These are phyloP conservation scores for Lota lota DNA, from an alignment of 2,113 vertebrate genomes.

Conservation along the genomic window DNA sequence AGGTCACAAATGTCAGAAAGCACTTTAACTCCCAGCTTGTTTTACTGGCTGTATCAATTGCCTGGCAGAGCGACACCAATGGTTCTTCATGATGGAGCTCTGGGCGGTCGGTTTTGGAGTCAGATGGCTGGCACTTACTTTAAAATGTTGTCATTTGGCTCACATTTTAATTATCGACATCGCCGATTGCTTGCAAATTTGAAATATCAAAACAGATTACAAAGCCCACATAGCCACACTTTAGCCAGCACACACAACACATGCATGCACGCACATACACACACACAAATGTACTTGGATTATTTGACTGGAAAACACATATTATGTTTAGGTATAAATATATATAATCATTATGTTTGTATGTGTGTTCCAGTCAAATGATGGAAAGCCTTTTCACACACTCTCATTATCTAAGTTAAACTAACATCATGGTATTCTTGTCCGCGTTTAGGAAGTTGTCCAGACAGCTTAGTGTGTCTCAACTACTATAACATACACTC, in stretches of 20 bases:
- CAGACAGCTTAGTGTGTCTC: constrained; percentile 4
- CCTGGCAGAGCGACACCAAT: too few relatives aligned
- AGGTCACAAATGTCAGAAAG: not conserved
- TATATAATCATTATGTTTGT: too few relatives aligned
- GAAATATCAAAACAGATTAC: too few relatives aligned
- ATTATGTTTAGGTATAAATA: not conserved
- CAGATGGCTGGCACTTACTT: too few relatives aligned
- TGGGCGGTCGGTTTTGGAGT: too few relatives aligned
- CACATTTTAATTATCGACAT: too few relatives aligned
- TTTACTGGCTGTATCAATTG: too few relatives aligned
- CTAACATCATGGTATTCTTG: constrained; percentile 6
- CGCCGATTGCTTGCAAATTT: too few relatives aligned
- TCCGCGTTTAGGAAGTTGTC: constrained; percentile 2
- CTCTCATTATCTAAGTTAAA: constrained; percentile 7
- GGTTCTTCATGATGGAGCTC: too few relatives aligned
- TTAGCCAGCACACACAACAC: not conserved
- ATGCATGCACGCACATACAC: not conserved
- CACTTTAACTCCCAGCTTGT: too few relatives aligned
- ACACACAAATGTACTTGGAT: not conserved
- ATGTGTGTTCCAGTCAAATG: not conserved
- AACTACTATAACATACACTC: too few relatives aligned
- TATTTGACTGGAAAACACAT: not conserved
- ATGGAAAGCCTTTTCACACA: not conserved
- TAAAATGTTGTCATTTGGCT: too few relatives aligned
- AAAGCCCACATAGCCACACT: not conserved